Conservation (phyloP, 2,888 invertebrate species). For the Trimorus sp. region DNA sequence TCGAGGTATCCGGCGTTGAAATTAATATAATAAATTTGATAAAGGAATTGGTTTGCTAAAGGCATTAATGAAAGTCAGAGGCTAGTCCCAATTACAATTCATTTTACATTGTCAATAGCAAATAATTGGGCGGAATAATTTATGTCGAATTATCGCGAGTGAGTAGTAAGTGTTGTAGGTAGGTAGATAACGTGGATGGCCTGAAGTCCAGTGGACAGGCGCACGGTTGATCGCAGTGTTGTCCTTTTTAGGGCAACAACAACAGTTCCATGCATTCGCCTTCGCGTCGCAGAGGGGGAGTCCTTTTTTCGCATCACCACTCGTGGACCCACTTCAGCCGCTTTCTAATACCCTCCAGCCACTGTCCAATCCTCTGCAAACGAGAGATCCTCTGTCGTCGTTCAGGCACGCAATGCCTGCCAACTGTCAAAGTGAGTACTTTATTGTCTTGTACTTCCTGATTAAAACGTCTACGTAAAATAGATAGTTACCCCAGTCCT, state of each 20-base stretch:
- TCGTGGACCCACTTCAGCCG: slow-evolving; percentile 80
- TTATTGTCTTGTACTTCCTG: not conserved
- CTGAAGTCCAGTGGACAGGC: slow-evolving; percentile 83
- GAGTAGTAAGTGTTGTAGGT: slow-evolving; percentile 33
- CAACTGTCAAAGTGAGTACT: slow-evolving; percentile 94
- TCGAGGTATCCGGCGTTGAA: too few species aligned
- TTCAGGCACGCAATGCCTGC: slow-evolving; percentile 95
- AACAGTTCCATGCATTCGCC: slow-evolving; percentile 91
- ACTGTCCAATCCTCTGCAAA: slow-evolving; percentile 84
- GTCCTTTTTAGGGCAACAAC: slow-evolving; percentile 97
- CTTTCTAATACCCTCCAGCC: slow-evolving; percentile 79
- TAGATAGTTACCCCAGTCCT: too few species aligned
- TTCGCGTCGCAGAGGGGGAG: slow-evolving; percentile 87
- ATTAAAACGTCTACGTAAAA: too few species aligned
- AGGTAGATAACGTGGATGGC: slow-evolving; percentile 47
- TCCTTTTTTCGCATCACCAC: slow-evolving; percentile 79
- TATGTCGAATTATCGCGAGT: too few species aligned
- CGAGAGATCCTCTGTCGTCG: slow-evolving; percentile 91
- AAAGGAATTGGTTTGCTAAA: too few species aligned
- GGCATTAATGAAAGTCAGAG: too few species aligned
- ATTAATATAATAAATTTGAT: too few species aligned
- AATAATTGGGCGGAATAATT: not conserved
- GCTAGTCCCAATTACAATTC: too few species aligned
- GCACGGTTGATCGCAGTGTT: slow-evolving; percentile 86
- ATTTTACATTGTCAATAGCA: not conserved